Evolutionary conservation across 2,797 vertebrate genomes (phyloP).

Genomic region (Sebastes alutus): DNA sequence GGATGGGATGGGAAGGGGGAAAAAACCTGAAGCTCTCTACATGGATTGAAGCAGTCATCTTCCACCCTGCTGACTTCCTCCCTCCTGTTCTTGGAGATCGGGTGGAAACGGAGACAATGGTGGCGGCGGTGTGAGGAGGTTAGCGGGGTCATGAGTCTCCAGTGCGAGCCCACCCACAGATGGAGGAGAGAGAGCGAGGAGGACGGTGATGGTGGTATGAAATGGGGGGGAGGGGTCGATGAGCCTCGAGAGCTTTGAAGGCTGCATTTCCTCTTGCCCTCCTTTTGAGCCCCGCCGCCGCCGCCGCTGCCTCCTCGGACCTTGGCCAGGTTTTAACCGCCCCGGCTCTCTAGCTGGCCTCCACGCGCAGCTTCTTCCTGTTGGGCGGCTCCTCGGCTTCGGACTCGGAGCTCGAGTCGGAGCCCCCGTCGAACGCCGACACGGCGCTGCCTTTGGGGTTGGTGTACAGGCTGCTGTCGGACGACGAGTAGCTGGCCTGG

Average conservation of each 20-base stretch:
- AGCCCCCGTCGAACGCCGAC: constrained; percentile 97
- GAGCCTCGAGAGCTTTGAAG: constrained; percentile 55
- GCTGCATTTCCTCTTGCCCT: constrained; percentile 47
- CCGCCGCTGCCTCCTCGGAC: neutral
- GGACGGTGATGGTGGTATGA: constrained; percentile 9
- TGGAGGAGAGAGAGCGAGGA: constrained; percentile 21
- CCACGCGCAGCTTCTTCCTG: constrained; percentile 95
- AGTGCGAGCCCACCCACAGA: constrained; percentile 60
- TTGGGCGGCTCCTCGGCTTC: constrained; percentile 92
- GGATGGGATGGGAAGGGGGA: neutral
- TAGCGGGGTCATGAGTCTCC: constrained; percentile 67
- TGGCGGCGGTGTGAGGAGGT: constrained; percentile 23
- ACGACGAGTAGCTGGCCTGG: constrained; percentile 92
- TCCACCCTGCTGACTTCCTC: constrained; percentile 47
- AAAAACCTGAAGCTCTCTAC: constrained; percentile 63
- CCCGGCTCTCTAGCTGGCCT: constrained; percentile 87
- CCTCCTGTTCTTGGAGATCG: constrained; percentile 26
- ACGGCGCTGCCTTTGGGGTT: constrained; percentile 98
- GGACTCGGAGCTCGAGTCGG: constrained; percentile 96
- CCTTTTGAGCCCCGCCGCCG: constrained; percentile 17
- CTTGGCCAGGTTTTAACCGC: neutral
- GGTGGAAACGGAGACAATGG: constrained; percentile 12
- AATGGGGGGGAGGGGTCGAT: neutral
- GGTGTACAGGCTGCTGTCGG: constrained; percentile 98
- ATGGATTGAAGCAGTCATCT: constrained; percentile 47